Evolutionary conservation across 2,797 vertebrate genomes (phyloP).

Genomic region (Cossypha caffra): DNA sequence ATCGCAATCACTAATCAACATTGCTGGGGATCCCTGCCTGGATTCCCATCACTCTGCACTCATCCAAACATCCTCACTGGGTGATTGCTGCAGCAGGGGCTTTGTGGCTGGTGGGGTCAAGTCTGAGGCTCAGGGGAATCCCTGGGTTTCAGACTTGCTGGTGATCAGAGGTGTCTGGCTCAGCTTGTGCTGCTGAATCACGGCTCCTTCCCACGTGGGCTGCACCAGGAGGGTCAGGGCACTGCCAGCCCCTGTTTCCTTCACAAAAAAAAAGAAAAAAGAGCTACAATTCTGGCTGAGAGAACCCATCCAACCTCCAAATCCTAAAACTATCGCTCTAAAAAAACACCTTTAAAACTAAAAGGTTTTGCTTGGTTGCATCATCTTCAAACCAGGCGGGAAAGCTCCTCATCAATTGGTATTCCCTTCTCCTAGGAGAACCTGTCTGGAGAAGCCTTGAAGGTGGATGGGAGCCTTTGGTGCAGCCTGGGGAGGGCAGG

Average conservation of each 20-base stretch:
- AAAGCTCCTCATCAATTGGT: neutral
- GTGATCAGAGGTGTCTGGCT: neutral
- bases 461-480: neutral
- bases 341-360: neutral
- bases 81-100: neutral
- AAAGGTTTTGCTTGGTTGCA: neutral
- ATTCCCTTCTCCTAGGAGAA: accelerated
- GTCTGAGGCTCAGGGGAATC: slow-evolving; percentile 2
- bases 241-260: neutral
- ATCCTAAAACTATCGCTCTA: neutral
- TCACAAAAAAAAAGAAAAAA: neutral
- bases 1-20: slow-evolving; percentile 24
- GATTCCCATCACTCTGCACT: slow-evolving; percentile 29
- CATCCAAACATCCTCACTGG: neutral
- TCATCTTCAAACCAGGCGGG: neutral
- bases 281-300: accelerated
- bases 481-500: slow-evolving; percentile 44
- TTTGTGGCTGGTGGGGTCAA: slow-evolving; percentile 12
- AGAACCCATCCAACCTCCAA: neutral
- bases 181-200: neutral
- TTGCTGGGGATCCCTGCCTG: slow-evolving; percentile 40
- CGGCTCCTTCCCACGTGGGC: slow-evolving; percentile 18
- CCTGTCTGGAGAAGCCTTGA: neutral
- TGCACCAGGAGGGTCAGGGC: slow-evolving; percentile 34
- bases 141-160: slow-evolving; percentile 5